These are phyloP conservation scores for Temnothorax unifasciatus DNA, from an alignment of 2,888 invertebrate genomes.

Conservation along the genomic window DNA sequence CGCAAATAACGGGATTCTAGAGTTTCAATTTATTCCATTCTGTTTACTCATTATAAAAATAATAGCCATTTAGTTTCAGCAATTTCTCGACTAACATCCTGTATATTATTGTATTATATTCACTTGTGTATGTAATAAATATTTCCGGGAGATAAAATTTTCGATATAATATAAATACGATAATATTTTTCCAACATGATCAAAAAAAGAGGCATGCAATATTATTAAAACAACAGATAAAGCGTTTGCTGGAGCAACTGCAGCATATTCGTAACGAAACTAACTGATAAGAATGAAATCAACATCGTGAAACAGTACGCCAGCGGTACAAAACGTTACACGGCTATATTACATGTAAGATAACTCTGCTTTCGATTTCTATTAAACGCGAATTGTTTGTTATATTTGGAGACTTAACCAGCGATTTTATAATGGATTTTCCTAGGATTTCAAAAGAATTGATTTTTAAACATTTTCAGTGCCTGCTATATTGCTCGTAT, in stretches of 20 bases:
- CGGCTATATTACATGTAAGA: not conserved
- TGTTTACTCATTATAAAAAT: not conserved
- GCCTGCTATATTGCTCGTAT: not conserved
- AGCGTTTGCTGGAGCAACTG: not conserved
- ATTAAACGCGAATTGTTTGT: not conserved
- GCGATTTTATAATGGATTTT: not conserved
- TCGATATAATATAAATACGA: not conserved
- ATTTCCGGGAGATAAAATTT: not conserved
- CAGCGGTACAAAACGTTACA: not conserved
- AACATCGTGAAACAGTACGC: not conserved
- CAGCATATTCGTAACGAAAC: conserved; percentile 8
- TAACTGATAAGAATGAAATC: not conserved
- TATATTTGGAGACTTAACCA: not conserved
- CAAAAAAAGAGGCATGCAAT: not conserved
- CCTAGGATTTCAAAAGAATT: not conserved
- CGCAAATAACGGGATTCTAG: too few relatives aligned
- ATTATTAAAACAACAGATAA: conserved; percentile 3
- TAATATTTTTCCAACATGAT: not conserved
- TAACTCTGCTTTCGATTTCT: not conserved
- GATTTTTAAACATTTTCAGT: conserved; percentile 1
- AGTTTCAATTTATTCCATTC: too few relatives aligned
- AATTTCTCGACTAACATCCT: not conserved
- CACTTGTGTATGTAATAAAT: not conserved
- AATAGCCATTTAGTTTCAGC: not conserved
- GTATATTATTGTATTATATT: not conserved